These are phyloP conservation scores for Leucania comma DNA, from an alignment of 2,888 invertebrate genomes.

Conservation along the genomic window DNA sequence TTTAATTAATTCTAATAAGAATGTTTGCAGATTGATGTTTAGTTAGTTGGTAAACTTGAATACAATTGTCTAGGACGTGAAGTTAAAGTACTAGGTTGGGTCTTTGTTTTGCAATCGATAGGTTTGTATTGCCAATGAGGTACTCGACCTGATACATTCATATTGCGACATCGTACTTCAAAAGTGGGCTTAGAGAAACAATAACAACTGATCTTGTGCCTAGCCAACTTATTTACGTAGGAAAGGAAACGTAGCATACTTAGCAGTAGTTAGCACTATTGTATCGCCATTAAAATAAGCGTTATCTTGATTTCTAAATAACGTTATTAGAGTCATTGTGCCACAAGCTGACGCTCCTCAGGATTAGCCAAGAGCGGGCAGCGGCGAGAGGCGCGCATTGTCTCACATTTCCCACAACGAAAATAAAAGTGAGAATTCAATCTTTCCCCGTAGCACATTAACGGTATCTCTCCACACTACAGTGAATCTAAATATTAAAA, in stretches of 20 bases:
- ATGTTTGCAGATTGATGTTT: constrained; percentile 67
- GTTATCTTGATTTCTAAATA: constrained; percentile 55
- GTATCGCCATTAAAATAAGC: constrained; percentile 41
- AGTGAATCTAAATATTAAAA: constrained; percentile 83
- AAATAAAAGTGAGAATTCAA: constrained; percentile 88
- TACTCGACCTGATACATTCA: constrained; percentile 29
- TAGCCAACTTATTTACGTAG: neutral
- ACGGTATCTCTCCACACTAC: constrained; percentile 83
- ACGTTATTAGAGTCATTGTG: constrained; percentile 62
- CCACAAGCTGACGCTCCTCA: constrained; percentile 51
- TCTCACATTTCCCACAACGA: constrained; percentile 74
- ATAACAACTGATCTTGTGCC: constrained; percentile 18
- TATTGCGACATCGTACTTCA: constrained; percentile 35
- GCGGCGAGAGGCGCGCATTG: constrained; percentile 52
- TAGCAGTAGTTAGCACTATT: constrained; percentile 51
- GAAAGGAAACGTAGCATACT: constrained; percentile 34
- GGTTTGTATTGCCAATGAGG: constrained; percentile 31
- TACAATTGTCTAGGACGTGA: constrained; percentile 47
- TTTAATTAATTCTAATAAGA: constrained; percentile 66
- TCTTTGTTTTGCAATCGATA: constrained; percentile 55
- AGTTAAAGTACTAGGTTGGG: constrained; percentile 39
- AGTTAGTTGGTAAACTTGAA: constrained; percentile 43
- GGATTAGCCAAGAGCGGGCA: constrained; percentile 67
- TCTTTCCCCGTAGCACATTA: constrained; percentile 77
- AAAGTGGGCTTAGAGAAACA: constrained; percentile 8